A percentile compares a stretch with the other conserved stretches of the same genome.
Conservation (phyloP, 2,113 vertebrate genomes). For the Regulus satrapa region DNA sequence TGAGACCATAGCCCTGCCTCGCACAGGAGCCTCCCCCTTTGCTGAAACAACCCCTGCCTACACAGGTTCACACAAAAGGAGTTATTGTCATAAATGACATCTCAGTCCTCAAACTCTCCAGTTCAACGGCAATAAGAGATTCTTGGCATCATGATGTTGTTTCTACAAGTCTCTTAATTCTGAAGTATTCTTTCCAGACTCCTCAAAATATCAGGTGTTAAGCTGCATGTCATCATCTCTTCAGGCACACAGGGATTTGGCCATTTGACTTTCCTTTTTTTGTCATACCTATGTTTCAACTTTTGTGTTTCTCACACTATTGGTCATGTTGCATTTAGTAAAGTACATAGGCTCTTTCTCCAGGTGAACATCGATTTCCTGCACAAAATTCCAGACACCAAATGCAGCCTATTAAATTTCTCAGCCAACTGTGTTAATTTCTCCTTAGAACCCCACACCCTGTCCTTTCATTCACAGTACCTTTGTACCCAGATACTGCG, state of each 20-base stretch:
- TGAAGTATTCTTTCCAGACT: not conserved
- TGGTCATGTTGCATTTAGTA: not conserved
- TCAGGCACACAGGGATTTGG: not conserved
- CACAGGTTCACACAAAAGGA: not conserved
- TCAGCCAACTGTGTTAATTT: no score
- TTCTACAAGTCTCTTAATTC: not conserved
- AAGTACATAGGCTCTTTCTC: not conserved
- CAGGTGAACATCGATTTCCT: not conserved
- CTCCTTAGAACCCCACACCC: not conserved
- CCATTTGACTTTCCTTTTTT: not conserved
- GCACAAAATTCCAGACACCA: not conserved
- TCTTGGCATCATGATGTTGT: not conserved
- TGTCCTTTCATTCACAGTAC: not conserved
- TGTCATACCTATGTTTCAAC: not conserved
- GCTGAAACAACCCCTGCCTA: not conserved
- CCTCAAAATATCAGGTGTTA: not conserved
- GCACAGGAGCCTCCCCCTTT: not conserved
- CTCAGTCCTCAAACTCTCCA: not conserved
- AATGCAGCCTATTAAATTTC: not conserved
- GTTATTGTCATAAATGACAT: not conserved
- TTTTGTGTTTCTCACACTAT: not conserved
- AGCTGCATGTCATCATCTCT: not conserved
- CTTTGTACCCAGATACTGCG: not conserved
- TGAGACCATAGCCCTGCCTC: not conserved
- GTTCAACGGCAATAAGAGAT: not conserved